Conservation (phyloP, 2,113 vertebrate genomes). For the Larimichthys crocea region DNA sequence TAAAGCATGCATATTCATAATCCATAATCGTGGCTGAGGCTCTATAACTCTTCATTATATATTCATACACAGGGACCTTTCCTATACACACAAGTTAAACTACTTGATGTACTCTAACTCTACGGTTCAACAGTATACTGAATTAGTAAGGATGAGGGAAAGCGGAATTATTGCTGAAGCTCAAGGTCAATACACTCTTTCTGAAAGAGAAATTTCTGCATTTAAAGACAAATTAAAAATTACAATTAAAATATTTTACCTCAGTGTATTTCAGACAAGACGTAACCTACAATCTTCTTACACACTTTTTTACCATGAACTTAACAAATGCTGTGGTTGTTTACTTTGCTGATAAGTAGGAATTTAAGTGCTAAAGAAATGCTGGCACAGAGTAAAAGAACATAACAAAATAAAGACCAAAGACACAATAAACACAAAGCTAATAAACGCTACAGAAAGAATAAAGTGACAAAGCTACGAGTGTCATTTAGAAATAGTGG, state of each 20-base stretch:
- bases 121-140: conserved; percentile 13
- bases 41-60: conserved; percentile 66
- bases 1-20: conserved; percentile 71
- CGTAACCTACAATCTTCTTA: conserved; percentile 9
- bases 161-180: conserved; percentile 1
- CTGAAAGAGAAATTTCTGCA: neutral
- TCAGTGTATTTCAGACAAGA: conserved; percentile 12
- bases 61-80: conserved; percentile 67
- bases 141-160: conserved; percentile 45
- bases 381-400: conserved; percentile 20
- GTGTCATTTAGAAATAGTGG: conserved; percentile 64
- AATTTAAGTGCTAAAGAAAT: conserved; percentile 32
- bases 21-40: conserved; percentile 43
- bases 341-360: neutral
- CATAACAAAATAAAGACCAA: conserved; percentile 25
- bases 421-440: conserved; percentile 44
- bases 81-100: conserved; percentile 60
- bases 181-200: conserved; percentile 9
- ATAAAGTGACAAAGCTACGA: conserved; percentile 58
- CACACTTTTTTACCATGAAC: conserved; percentile 15
- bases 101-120: conserved; percentile 36
- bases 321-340: conserved; percentile 8
- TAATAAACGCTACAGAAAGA: conserved; percentile 51
- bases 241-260: neutral
- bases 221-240: conserved; percentile 18